A percentile compares a stretch with the other conserved stretches of the same genome.
Conservation (phyloP, 2,797 vertebrate genomes). For the Halcyon chelicuti region DNA sequence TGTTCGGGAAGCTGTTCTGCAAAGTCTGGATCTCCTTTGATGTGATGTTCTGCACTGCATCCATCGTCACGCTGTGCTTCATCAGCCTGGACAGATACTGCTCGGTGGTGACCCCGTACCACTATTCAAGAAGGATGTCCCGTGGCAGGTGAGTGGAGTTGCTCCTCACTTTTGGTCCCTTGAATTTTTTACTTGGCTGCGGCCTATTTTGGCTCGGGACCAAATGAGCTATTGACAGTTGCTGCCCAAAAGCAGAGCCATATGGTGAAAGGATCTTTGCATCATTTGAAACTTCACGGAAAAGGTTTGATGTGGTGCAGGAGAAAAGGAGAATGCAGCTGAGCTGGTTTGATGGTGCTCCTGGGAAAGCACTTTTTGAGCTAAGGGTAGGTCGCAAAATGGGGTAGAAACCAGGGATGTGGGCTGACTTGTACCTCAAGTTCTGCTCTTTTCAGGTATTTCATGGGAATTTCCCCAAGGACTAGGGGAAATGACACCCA, state of each 20-base stretch:
- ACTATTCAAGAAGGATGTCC: constrained; percentile 78
- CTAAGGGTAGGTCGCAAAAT: neutral
- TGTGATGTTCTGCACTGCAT: constrained; percentile 90
- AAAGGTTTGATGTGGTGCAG: neutral
- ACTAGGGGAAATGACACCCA: neutral
- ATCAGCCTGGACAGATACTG: constrained; percentile 90
- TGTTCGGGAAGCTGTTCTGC: constrained; percentile 81
- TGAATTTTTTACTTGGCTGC: neutral
- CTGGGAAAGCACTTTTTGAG: neutral
- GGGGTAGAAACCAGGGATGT: neutral
- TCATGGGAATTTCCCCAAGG: neutral
- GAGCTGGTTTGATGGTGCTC: neutral
- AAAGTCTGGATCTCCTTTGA: constrained; percentile 89
- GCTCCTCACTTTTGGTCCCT: neutral
- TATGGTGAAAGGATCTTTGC: neutral
- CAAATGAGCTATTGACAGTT: neutral
- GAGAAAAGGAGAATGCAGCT: neutral
- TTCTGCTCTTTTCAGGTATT: neutral
- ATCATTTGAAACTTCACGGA: neutral
- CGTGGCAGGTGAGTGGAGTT: constrained; percentile 65
- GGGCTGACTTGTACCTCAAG: neutral
- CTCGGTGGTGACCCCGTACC: constrained; percentile 74
- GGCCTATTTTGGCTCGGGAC: fast-evolving
- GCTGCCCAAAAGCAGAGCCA: neutral
- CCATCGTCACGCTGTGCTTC: constrained; percentile 88